A percentile compares a stretch with the other conserved stretches of the same genome.
phyloP scores from a whole-genome alignment of 2,113 vertebrate species.

The Heptranchias perlo region DNA sequence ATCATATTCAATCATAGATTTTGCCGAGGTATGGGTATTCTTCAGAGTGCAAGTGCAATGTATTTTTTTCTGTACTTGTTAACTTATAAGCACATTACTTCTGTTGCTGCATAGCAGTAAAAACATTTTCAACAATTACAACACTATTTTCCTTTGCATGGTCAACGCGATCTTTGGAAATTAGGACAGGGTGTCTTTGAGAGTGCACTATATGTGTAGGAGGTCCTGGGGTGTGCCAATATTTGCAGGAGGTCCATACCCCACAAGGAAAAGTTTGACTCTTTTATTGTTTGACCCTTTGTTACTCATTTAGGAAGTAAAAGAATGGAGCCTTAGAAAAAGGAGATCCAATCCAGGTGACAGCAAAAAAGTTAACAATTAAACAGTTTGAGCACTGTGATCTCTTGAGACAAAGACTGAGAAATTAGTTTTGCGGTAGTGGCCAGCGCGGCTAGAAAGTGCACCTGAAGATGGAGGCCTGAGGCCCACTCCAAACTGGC shows the following conservation, averaged over 20 bases:
- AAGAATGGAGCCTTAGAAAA: not conserved
- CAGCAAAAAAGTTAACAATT: too few species aligned
- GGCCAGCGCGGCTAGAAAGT: too few species aligned
- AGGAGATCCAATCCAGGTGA: too few species aligned
- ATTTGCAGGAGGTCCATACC: not conserved
- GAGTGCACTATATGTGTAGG: not conserved
- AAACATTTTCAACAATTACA: not conserved
- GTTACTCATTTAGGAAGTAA: not conserved
- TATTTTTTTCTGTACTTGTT: not conserved
- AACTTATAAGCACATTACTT: not conserved
- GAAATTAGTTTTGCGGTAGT: too few species aligned
- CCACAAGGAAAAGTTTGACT: too few species aligned
- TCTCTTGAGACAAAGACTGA: too few species aligned
- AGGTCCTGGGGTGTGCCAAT: too few species aligned
- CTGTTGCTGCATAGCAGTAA: not conserved
- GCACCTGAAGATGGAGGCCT: too few species aligned
- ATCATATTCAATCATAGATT: not conserved
- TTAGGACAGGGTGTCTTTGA: not conserved
- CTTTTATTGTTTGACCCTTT: too few species aligned
- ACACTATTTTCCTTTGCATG: not conserved
- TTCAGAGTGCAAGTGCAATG: not conserved
- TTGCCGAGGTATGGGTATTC: too few species aligned
- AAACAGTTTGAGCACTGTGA: too few species aligned
- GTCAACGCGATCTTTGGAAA: not conserved
- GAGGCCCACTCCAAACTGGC: too few species aligned